phyloP scores from a whole-genome alignment of 2,797 vertebrate species.

The Melanotaenia parkinsoni region DNA sequence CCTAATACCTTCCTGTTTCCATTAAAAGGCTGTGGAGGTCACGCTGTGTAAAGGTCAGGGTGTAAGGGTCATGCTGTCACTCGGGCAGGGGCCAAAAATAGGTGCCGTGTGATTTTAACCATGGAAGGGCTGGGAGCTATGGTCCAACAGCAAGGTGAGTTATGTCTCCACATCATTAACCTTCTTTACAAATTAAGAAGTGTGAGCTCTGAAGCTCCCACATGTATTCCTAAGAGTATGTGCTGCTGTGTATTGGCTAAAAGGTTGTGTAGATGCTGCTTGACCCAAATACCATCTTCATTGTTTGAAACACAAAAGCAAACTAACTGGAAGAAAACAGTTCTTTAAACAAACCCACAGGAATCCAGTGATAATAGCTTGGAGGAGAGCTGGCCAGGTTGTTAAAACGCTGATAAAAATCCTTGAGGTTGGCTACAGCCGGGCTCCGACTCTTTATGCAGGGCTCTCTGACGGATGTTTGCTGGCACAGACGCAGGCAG shows the following conservation, averaged over 20 bases:
- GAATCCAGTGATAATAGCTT: constrained; percentile 67
- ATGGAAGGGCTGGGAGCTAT: constrained; percentile 59
- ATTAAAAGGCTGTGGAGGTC: constrained; percentile 73
- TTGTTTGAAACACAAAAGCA: constrained; percentile 61
- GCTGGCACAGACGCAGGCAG: constrained; percentile 50
- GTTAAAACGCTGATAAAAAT: constrained; percentile 70
- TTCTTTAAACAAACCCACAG: constrained; percentile 70
- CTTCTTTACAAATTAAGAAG: constrained; percentile 28
- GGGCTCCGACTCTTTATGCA: constrained; percentile 18
- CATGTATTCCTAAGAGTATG: constrained; percentile 19
- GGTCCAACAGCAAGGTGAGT: constrained; percentile 46
- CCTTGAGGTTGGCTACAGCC: constrained; percentile 36
- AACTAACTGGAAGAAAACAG: constrained; percentile 61
- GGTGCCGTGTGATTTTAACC: constrained; percentile 77
- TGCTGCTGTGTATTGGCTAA: constrained; percentile 39
- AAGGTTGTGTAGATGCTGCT: constrained; percentile 33
- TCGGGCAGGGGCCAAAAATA: constrained; percentile 78
- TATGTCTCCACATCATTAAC: constrained; percentile 62
- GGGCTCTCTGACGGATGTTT: constrained; percentile 53
- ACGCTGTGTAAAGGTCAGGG: constrained; percentile 77
- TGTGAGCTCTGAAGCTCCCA: constrained; percentile 17
- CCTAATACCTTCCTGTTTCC: constrained; percentile 87
- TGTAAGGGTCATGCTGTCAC: constrained; percentile 78
- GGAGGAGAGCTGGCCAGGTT: constrained; percentile 59
- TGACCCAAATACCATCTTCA: constrained; percentile 64